Conservation (phyloP, 2,797 vertebrate genomes). For the Molossus alvarezi region DNA sequence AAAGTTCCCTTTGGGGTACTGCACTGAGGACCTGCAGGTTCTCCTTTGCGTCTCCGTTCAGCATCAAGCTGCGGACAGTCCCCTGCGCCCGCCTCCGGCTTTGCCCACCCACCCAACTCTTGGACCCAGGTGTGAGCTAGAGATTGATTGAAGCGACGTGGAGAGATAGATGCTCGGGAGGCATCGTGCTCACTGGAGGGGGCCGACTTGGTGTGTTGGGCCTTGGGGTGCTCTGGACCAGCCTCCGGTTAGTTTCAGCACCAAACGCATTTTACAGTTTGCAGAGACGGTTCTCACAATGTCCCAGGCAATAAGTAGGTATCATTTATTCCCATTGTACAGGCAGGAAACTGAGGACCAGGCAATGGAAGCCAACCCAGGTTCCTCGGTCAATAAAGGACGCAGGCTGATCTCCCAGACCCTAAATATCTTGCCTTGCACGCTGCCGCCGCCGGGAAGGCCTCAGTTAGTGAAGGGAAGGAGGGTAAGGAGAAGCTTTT, state of each 20-base stretch:
- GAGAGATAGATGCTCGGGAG: background rate
- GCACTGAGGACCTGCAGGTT: background rate
- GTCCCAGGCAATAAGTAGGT: background rate
- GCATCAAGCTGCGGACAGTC: constrained; percentile 78
- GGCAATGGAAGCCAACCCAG: background rate
- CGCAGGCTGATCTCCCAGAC: background rate
- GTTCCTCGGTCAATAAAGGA: background rate
- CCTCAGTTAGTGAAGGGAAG: background rate
- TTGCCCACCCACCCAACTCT: background rate
- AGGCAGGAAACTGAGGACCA: constrained; percentile 52
- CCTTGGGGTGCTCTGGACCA: background rate
- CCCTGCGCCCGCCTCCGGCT: background rate
- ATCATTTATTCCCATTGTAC: constrained; percentile 73
- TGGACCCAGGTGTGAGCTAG: background rate
- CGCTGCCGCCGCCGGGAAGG: background rate
- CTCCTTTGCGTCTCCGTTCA: background rate
- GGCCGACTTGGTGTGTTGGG: background rate
- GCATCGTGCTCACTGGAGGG: background rate
- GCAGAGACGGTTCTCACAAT: background rate
- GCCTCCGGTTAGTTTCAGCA: background rate
- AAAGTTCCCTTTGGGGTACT: background rate
- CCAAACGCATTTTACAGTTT: background rate
- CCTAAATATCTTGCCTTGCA: background rate
- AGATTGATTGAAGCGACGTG: rapidly evolving
- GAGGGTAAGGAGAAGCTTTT: background rate